These are phyloP conservation scores for Drosophila ananassae DNA, from an alignment of 1,140 invertebrate genomes.

Conservation along the genomic window DNA sequence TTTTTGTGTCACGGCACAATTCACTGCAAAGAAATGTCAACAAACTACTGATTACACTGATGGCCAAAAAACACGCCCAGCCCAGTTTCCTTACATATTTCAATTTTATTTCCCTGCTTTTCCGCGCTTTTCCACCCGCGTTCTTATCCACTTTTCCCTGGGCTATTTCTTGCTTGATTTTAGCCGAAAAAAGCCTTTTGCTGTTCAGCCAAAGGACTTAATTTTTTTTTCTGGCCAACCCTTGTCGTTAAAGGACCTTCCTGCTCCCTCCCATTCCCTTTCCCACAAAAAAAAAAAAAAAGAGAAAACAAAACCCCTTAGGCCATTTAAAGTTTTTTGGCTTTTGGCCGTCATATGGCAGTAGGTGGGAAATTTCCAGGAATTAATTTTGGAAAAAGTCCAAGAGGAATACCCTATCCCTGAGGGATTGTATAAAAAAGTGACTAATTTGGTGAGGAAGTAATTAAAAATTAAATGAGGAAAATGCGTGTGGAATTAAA, in stretches of 20 bases:
- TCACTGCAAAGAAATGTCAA: slow-evolving; percentile 57
- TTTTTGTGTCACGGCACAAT: slow-evolving; percentile 54
- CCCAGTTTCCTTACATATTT: slow-evolving; percentile 23
- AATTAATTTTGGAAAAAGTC: slow-evolving; percentile 33
- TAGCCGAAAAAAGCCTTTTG: slow-evolving; percentile 61
- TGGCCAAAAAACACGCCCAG: slow-evolving; percentile 40
- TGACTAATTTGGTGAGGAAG: slow-evolving; percentile 21
- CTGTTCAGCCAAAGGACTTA: slow-evolving; percentile 40
- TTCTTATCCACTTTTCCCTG: not conserved
- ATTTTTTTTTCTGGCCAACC: slow-evolving; percentile 42
- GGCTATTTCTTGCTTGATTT: slow-evolving; percentile 2
- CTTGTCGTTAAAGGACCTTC: slow-evolving; percentile 28
- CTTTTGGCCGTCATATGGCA: slow-evolving; percentile 8
- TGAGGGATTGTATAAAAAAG: not conserved
- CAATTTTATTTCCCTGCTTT: slow-evolving; percentile 3
- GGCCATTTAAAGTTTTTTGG: slow-evolving; percentile 63
- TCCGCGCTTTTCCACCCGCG: not conserved
- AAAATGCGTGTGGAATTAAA: too few species aligned
- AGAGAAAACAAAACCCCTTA: not conserved
- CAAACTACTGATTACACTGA: slow-evolving; percentile 33
- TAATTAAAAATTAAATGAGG: not conserved
- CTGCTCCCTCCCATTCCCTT: not conserved
- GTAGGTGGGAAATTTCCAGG: slow-evolving; percentile 12
- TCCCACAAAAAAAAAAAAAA: not conserved
- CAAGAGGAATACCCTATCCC: slow-evolving; percentile 12